These are phyloP conservation scores for Octopus sinensis DNA, from an alignment of 1,140 invertebrate genomes.

Conservation along the genomic window DNA sequence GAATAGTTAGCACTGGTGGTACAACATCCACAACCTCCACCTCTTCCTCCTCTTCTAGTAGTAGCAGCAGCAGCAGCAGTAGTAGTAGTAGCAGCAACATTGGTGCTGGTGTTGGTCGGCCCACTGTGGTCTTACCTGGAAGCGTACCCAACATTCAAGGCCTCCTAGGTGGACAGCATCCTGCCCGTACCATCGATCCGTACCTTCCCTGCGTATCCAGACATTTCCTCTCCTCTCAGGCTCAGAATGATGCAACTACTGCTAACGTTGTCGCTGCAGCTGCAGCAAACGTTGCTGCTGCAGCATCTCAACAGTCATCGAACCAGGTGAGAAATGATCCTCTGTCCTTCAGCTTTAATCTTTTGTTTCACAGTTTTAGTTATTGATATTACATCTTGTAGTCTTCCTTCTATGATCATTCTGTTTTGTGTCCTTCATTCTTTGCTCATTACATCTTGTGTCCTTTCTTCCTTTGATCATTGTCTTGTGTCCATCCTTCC, in stretches of 20 bases:
- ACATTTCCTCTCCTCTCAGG: conserved; percentile 12
- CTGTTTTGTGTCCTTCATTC: too few relatives aligned
- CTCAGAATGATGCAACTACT: conserved; percentile 13
- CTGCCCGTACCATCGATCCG: conserved; percentile 21
- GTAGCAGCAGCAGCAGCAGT: background rate
- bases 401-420: too few relatives aligned
- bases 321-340: too few relatives aligned
- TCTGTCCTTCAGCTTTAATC: too few relatives aligned
- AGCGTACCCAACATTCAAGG: background rate
- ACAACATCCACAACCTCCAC: background rate
- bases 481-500: too few relatives aligned
- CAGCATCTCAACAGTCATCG: conserved; percentile 21
- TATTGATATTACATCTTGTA: too few relatives aligned
- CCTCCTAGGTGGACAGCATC: conserved; percentile 20
- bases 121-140: background rate
- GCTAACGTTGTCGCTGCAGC: conserved; percentile 10
- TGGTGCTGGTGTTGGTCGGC: background rate
- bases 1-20: background rate
- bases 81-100: background rate
- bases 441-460: too few relatives aligned
- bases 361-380: too few relatives aligned
- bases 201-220: conserved; percentile 13
- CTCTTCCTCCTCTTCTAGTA: background rate
- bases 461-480: too few relatives aligned
- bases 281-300: conserved; percentile 9